phyloP scores from a whole-genome alignment of 2,113 vertebrate species.

The Proteles cristata region DNA sequence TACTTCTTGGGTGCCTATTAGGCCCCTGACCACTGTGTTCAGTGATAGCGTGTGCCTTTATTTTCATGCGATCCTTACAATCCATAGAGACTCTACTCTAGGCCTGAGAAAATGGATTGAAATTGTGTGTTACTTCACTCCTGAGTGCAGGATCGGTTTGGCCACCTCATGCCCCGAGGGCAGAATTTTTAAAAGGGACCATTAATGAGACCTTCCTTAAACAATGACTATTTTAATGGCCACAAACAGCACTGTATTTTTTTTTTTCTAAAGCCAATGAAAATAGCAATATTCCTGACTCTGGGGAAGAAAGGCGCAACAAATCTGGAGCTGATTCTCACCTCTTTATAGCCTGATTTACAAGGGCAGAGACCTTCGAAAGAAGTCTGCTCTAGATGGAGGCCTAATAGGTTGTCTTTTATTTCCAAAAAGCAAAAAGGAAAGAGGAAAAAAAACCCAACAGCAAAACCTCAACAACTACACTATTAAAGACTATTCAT shows the following conservation, averaged over 20 bases:
- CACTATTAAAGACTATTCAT: constrained; percentile 67
- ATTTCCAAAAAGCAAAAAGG: constrained; percentile 53
- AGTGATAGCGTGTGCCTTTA: background rate
- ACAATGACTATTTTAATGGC: constrained; percentile 64
- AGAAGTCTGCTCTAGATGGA: constrained; percentile 43
- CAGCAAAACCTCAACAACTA: constrained; percentile 54
- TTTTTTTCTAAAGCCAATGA: constrained; percentile 57
- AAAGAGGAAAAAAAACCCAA: background rate
- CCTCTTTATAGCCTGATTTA: constrained; percentile 75
- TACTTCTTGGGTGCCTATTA: background rate
- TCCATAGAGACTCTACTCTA: background rate
- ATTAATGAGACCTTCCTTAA: constrained; percentile 70
- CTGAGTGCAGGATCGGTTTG: constrained; percentile 11
- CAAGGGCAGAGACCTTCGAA: constrained; percentile 62
- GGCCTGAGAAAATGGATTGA: constrained; percentile 22
- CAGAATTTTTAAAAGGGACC: constrained; percentile 46
- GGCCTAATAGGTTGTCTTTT: constrained; percentile 61
- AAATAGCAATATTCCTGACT: constrained; percentile 60
- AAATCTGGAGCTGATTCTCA: constrained; percentile 76
- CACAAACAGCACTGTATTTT: constrained; percentile 37
- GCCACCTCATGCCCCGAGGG: constrained; percentile 28
- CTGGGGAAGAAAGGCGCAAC: constrained; percentile 61
- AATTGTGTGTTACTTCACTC: constrained; percentile 17
- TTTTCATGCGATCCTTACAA: background rate
- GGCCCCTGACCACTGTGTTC: background rate